Evolutionary conservation across 2,113 vertebrate species (phyloP).

Genomic region (Ceratotherium simum): DNA sequence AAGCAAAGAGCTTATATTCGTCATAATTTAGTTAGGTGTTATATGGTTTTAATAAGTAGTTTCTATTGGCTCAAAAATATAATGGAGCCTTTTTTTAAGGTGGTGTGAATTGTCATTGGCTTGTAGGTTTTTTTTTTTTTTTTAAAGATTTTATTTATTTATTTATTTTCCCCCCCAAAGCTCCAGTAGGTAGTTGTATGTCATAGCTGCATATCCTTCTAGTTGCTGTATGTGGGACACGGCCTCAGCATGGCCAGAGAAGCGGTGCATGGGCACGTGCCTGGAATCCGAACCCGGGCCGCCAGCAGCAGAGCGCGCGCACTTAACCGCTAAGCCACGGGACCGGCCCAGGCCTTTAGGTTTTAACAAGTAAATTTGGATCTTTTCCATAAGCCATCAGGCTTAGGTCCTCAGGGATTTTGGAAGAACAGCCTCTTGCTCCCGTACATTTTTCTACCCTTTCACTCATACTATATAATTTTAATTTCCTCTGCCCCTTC

Average conservation of each 20-base stretch:
- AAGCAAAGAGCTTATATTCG: neutral
- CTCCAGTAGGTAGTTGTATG: too few species aligned
- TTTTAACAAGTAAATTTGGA: neutral
- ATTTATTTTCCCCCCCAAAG: too few species aligned
- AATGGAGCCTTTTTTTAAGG: neutral
- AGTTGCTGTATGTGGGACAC: too few species aligned
- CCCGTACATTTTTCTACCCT: neutral
- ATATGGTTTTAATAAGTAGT: slow-evolving; percentile 29
- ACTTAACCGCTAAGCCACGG: too few species aligned
- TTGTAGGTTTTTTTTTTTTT: too few species aligned
- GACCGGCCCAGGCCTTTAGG: too few species aligned
- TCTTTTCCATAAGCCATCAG: neutral
- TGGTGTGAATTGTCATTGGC: neutral
- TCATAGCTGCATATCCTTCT: too few species aligned
- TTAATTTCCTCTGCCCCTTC: slow-evolving; percentile 1
- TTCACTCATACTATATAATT: neutral
- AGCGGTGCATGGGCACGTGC: too few species aligned
- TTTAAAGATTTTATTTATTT: too few species aligned
- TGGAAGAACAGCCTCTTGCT: neutral
- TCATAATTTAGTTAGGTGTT: neutral
- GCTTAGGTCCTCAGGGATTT: neutral
- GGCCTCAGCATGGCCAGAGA: too few species aligned
- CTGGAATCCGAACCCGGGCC: too few species aligned
- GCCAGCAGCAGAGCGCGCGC: too few species aligned
- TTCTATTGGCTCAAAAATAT: slow-evolving; percentile 33